Conservation (phyloP, 2,888 invertebrate genomes). For the Leptinotarsa juncta region DNA sequence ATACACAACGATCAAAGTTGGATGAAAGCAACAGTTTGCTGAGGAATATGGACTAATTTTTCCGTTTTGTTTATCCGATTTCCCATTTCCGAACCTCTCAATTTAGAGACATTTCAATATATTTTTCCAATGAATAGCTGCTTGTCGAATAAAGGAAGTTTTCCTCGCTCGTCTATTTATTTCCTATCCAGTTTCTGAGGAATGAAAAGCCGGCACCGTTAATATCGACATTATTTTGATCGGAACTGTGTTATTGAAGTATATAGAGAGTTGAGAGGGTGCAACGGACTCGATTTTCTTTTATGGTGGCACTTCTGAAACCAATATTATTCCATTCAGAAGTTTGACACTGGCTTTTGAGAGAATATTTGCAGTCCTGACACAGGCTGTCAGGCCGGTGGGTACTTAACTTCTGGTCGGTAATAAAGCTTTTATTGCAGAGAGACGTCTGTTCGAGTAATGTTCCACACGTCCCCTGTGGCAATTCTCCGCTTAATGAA, state of each 20-base stretch:
- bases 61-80: neutral
- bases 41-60: neutral
- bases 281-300: constrained; percentile 45
- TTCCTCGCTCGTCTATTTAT: constrained; percentile 31
- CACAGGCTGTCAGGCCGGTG: constrained; percentile 43
- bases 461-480: constrained; percentile 50
- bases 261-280: constrained; percentile 41
- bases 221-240: constrained; percentile 43
- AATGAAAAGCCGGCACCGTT: constrained; percentile 38
- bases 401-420: constrained; percentile 40
- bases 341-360: constrained; percentile 48
- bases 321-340: constrained; percentile 50
- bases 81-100: neutral
- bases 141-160: constrained; percentile 31
- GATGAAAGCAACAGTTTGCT: neutral
- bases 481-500: constrained; percentile 51
- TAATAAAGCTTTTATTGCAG: constrained; percentile 52
- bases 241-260: constrained; percentile 44
- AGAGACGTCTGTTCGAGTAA: constrained; percentile 50
- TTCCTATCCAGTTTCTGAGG: constrained; percentile 32
- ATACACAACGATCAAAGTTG: neutral
- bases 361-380: constrained; percentile 44
- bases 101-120: constrained; percentile 29
- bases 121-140: constrained; percentile 33
- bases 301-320: constrained; percentile 44